Percentiles rank a stretch among this genome's conserved stretches.
Evolutionary conservation across 2,113 vertebrate genomes (phyloP).

Genomic region (Elephantulus edwardii): DNA sequence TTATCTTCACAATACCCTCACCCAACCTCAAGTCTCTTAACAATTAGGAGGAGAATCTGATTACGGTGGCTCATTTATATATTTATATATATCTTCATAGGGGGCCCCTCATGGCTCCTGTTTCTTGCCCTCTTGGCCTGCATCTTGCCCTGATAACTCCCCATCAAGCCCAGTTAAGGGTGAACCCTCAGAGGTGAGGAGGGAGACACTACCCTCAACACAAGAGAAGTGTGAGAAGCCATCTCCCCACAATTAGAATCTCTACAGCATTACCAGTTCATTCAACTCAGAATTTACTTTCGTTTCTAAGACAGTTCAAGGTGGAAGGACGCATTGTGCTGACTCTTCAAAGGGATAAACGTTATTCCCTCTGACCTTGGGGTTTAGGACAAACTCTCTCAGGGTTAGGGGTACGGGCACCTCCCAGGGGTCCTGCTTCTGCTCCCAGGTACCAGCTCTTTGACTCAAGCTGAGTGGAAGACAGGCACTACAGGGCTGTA

Average conservation of each 20-base stretch:
- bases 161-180: not conserved
- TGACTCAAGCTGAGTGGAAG: not conserved
- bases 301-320: not conserved
- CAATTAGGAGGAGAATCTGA: not conserved
- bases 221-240: rapidly evolving
- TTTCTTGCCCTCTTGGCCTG: not conserved
- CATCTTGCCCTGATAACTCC: not conserved
- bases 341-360: not conserved
- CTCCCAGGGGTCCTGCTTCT: not conserved
- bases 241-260: not conserved
- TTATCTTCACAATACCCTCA: not conserved
- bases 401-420: not conserved
- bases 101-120: no score
- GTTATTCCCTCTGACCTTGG: not conserved
- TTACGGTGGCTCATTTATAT: not conserved
- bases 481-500: not conserved
- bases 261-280: not conserved
- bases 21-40: not conserved
- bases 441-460: not conserved
- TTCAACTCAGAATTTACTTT: not conserved
- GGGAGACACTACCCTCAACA: not conserved
- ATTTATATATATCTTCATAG: no score
- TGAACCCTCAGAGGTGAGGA: not conserved
- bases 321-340: not conserved
- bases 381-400: not conserved